These are phyloP conservation scores for Caenorhabditis virilis DNA, from an alignment of 2,888 invertebrate species.

Conservation along the genomic window DNA sequence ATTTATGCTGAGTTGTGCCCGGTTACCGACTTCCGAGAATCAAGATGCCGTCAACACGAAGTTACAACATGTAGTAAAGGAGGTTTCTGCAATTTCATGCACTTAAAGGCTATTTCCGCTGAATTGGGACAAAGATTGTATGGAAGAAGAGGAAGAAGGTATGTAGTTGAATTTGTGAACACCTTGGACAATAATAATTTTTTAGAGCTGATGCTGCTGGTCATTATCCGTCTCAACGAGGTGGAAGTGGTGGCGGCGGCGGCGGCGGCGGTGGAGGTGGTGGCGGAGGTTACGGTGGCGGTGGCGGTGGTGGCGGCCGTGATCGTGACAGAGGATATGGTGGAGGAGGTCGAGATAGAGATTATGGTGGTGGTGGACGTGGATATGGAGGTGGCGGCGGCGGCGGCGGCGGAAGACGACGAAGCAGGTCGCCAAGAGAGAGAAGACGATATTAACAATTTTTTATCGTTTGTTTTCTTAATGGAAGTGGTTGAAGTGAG, in stretches of 20 bases:
- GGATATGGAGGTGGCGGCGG: slow-evolving; percentile 28
- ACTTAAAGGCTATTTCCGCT: slow-evolving; percentile 85
- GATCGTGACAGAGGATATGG: slow-evolving; percentile 36
- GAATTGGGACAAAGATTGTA: slow-evolving; percentile 50
- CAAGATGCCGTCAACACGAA: slow-evolving; percentile 98
- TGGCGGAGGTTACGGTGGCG: slow-evolving; percentile 21
- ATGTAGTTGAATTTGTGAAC: neutral
- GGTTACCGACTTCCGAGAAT: slow-evolving; percentile 98
- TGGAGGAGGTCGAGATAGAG: slow-evolving; percentile 10
- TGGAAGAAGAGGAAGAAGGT: slow-evolving; percentile 44
- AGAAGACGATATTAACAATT: slow-evolving; percentile 23
- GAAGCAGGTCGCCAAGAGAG: slow-evolving; percentile 32
- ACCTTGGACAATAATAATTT: neutral
- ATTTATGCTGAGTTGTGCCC: slow-evolving; percentile 97
- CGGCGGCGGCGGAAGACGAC: slow-evolving; percentile 19
- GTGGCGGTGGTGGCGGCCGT: slow-evolving; percentile 26
- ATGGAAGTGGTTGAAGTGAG: neutral
- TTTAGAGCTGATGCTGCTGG: slow-evolving; percentile 55
- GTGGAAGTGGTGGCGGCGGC: slow-evolving; percentile 45
- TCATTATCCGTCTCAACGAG: slow-evolving; percentile 51
- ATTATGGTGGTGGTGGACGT: slow-evolving; percentile 30
- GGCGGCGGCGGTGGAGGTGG: slow-evolving; percentile 41
- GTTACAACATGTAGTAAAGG: slow-evolving; percentile 84
- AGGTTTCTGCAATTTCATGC: slow-evolving; percentile 99
- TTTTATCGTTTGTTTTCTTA: slow-evolving; percentile 5